phyloP scores from a whole-genome alignment of 2,888 invertebrate genomes.

The Melolontha melolontha region DNA sequence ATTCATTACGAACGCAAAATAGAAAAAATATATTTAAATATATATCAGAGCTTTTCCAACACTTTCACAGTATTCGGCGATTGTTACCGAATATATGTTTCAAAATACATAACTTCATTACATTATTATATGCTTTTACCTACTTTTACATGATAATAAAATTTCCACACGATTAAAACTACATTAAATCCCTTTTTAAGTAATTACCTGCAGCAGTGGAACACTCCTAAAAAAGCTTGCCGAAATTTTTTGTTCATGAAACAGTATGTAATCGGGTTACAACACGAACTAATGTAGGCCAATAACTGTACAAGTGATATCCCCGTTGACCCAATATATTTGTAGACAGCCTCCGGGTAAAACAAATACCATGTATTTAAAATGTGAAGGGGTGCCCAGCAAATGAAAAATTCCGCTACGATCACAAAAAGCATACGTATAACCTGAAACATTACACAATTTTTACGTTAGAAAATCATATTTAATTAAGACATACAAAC shows the following conservation, averaged over 20 bases:
- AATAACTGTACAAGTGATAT: conserved; percentile 71
- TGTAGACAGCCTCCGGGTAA: conserved; percentile 66
- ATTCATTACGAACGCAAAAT: too few relatives aligned
- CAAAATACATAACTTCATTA: too few relatives aligned
- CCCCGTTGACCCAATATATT: conserved; percentile 66
- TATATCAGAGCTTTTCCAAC: too few relatives aligned
- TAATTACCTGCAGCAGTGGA: conserved; percentile 63
- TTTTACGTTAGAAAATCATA: not conserved
- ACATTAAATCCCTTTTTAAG: too few relatives aligned
- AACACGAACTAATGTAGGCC: conserved; percentile 73
- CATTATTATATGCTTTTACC: too few relatives aligned
- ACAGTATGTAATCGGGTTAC: conserved; percentile 78
- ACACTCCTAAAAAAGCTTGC: conserved; percentile 71
- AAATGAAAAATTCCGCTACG: conserved; percentile 78
- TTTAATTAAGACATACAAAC: not conserved
- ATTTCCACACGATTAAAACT: too few relatives aligned
- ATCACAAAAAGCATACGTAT: conserved; percentile 76
- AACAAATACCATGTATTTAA: conserved; percentile 71
- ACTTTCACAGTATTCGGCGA: too few relatives aligned
- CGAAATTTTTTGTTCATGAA: conserved; percentile 77
- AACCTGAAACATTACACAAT: conserved; percentile 64
- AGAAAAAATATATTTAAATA: too few relatives aligned
- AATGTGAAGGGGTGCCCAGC: conserved; percentile 76
- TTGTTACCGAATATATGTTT: too few relatives aligned
- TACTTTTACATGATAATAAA: too few relatives aligned